Evolutionary conservation across 2,888 invertebrate genomes (phyloP).

Genomic region (Cantharis lateralis): DNA sequence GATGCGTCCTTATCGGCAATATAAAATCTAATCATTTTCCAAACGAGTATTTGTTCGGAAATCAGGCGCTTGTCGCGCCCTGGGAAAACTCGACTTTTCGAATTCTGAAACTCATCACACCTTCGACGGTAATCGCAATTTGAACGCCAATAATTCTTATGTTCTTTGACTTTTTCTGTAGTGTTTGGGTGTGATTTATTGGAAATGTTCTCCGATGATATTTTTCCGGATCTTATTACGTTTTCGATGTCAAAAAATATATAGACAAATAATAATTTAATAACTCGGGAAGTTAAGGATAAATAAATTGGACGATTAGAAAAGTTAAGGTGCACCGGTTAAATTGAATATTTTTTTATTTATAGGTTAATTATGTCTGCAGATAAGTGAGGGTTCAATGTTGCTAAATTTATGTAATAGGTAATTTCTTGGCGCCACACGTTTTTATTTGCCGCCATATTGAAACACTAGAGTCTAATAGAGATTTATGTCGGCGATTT

Average conservation of each 20-base stretch:
- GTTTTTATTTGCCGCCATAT: conserved; percentile 50
- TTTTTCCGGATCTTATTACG: conserved; percentile 20
- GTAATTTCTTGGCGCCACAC: conserved; percentile 49
- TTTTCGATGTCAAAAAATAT: neutral
- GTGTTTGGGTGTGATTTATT: conserved; percentile 39
- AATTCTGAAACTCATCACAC: conserved; percentile 24
- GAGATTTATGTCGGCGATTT: conserved; percentile 56
- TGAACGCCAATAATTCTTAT: conserved; percentile 44
- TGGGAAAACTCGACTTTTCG: conserved; percentile 16
- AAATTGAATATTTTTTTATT: neutral
- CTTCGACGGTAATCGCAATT: conserved; percentile 40
- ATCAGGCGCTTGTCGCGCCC: conserved; percentile 17
- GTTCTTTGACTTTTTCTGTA: conserved; percentile 35
- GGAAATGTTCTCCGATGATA: conserved; percentile 38
- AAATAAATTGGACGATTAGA: neutral
- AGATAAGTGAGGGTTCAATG: conserved; percentile 22
- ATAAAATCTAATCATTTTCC: conserved; percentile 36
- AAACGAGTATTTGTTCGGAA: conserved; percentile 35
- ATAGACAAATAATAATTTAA: neutral
- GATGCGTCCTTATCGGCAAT: conserved; percentile 21
- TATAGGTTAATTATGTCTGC: neutral
- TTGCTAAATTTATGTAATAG: conserved; percentile 46
- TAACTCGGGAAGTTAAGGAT: neutral
- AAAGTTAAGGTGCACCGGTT: neutral
- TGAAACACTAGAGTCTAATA: conserved; percentile 51